Conservation (phyloP, 2,888 invertebrate species). For the Lymantria monacha region DNA sequence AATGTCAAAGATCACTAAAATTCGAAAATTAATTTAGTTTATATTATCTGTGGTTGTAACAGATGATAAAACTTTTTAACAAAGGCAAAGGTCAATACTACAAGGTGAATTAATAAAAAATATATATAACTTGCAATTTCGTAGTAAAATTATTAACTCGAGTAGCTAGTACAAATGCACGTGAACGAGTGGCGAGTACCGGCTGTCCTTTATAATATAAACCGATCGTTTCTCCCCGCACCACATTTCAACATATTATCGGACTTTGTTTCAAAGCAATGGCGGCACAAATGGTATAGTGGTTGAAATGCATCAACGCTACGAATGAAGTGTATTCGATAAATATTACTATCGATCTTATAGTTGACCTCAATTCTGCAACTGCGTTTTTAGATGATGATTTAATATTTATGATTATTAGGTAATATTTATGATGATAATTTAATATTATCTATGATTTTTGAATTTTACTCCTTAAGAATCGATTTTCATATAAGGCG, state of each 20-base stretch:
- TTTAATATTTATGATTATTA: no score
- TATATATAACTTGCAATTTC: neutral
- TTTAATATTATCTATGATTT: no score
- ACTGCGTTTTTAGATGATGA: no score
- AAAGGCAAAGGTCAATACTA: neutral
- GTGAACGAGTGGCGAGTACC: conserved; percentile 51
- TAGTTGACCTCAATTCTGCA: no score
- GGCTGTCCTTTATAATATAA: conserved; percentile 56
- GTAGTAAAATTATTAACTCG: conserved; percentile 20
- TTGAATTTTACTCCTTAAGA: no score
- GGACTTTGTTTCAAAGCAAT: no score
- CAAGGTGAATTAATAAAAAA: neutral
- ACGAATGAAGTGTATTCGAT: no score
- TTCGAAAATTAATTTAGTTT: neutral
- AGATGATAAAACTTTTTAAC: conserved; percentile 2
- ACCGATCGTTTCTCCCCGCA: conserved; percentile 53
- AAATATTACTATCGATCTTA: no score
- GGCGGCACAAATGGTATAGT: no score
- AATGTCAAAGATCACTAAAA: neutral
- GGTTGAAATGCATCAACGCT: no score
- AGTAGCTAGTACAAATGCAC: conserved; percentile 45
- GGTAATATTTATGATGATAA: no score
- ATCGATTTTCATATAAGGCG: no score
- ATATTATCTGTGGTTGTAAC: neutral
- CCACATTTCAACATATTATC: conserved; percentile 13